These are phyloP conservation scores for Sebastolobus alascanus DNA, from an alignment of 2,797 vertebrate genomes.

Conservation along the genomic window DNA sequence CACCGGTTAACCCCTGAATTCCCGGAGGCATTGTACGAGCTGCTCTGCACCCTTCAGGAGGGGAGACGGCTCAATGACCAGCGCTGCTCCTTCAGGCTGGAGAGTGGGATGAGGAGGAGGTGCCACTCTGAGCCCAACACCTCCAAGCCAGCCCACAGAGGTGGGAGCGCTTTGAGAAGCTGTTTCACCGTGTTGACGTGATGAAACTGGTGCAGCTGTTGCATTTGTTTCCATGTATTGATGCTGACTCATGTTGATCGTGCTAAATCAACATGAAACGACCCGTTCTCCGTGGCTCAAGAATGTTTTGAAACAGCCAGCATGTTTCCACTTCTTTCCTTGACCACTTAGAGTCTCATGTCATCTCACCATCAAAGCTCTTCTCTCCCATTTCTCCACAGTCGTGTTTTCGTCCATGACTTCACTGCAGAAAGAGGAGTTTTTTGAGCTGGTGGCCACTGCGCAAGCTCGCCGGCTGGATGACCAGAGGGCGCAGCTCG, in stretches of 20 bases:
- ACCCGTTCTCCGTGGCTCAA: not conserved
- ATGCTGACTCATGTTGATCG: constrained; percentile 43
- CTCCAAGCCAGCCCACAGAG: constrained; percentile 76
- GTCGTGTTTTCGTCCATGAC: constrained; percentile 89
- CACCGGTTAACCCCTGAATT: constrained; percentile 83
- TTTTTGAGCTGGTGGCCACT: constrained; percentile 88
- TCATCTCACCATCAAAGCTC: constrained; percentile 10
- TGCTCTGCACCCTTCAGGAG: constrained; percentile 85
- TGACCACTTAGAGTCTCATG: constrained; percentile 1
- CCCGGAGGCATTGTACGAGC: constrained; percentile 85
- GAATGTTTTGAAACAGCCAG: constrained; percentile 1
- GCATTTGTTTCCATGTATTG: constrained; percentile 27
- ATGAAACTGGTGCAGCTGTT: constrained; percentile 9
- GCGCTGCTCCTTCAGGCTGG: constrained; percentile 86
- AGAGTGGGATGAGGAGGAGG: constrained; percentile 72
- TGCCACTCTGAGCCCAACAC: constrained; percentile 87
- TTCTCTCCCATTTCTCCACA: constrained; percentile 55
- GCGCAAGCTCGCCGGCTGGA: constrained; percentile 89
- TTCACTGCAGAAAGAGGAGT: constrained; percentile 91
- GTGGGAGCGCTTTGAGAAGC: constrained; percentile 48
- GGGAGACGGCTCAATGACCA: constrained; percentile 88
- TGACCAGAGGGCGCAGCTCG: constrained; percentile 88
- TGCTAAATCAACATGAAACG: constrained; percentile 26
- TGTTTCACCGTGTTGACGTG: not conserved
- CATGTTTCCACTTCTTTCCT: not conserved